Base-by-base conservation (phyloP, 1,140 invertebrate species). In the Ylistrum balloti region DNA sequence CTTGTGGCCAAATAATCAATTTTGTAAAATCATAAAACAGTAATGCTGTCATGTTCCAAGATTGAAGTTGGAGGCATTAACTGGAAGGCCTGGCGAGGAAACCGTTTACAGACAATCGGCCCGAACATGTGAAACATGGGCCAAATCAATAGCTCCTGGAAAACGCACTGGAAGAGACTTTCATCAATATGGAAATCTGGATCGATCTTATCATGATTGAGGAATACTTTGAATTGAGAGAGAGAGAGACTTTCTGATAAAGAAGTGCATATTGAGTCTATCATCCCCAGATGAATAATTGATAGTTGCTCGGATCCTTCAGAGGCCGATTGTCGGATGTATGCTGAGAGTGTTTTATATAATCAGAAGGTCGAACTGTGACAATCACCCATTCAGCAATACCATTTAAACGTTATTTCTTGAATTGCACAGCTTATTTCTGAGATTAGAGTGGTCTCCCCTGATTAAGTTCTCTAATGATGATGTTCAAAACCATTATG, bases 41-140 rank as follows among this genome's bases (percentile, higher is more conserved):
- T 74, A 74, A 74, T 74, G 56, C 56, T 74, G 56, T 74, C 56
- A 74, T 74, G 56, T 74, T 74, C 56, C n/a, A 74, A 74, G 56
- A 74, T 74, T 74, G 56, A 74, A 28, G 56, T 74, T 17, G 56
- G 56, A 74, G 56, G 56, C 56, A 74, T 74, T 74, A 74, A 74
- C 56, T 17, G 41, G 9, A 45, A 45, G 20, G 41, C 41, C 17
- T 74, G 56, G 56, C 17, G 22, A 74, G 56, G 56, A 28, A 74
- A 28, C n/a, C 41, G 56, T 74, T 74, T 74, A 74, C 56, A 74
- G 56, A 74, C 56, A 45, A 45, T 45, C 41, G 41, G 41, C 10
- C 17, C 20, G 35, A 38, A 38, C 35, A 38, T 38, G 7, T 9
- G 41, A 45, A 45, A 45, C 41, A 17, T 28, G 22, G 22, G 22